Evolutionary conservation across 2,888 invertebrate species (phyloP).

Genomic region (Branchinecta sandiegonensis): DNA sequence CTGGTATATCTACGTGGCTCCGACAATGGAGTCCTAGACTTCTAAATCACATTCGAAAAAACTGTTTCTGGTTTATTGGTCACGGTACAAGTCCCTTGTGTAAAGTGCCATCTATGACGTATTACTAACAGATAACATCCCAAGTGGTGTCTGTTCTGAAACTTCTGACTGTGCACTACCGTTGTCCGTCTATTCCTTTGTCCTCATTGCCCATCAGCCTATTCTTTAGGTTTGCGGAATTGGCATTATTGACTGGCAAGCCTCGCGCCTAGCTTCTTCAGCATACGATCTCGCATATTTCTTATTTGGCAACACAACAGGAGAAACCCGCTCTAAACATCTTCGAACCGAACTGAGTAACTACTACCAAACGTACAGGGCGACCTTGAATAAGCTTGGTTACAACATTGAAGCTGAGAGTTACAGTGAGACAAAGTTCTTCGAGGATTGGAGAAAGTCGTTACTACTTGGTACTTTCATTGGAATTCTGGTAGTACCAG

Average conservation of each 20-base stretch:
- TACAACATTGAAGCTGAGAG: not conserved
- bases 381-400: conserved; percentile 1
- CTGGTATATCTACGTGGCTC: too few relatives aligned
- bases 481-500: not conserved
- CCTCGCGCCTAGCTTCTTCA: not conserved
- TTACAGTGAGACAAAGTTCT: not conserved
- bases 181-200: too few relatives aligned
- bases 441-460: not conserved
- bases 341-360: not conserved
- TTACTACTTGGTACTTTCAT: not conserved
- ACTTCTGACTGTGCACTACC: too few relatives aligned
- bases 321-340: conserved; percentile 4
- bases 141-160: too few relatives aligned
- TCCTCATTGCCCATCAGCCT: too few relatives aligned
- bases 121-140: too few relatives aligned
- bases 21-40: too few relatives aligned
- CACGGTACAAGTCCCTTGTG: too few relatives aligned
- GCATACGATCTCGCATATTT: not conserved
- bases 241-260: conserved; percentile 15
- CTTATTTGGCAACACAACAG: not conserved
- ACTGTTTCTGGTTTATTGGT: too few relatives aligned
- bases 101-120: too few relatives aligned
- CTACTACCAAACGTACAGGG: conserved; percentile 8
- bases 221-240: not conserved
- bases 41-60: too few relatives aligned